Evolutionary conservation across 1,140 invertebrate genomes (phyloP), one percentile per base, ranked within the genome.

Genomic region (Mya arenaria): DNA sequence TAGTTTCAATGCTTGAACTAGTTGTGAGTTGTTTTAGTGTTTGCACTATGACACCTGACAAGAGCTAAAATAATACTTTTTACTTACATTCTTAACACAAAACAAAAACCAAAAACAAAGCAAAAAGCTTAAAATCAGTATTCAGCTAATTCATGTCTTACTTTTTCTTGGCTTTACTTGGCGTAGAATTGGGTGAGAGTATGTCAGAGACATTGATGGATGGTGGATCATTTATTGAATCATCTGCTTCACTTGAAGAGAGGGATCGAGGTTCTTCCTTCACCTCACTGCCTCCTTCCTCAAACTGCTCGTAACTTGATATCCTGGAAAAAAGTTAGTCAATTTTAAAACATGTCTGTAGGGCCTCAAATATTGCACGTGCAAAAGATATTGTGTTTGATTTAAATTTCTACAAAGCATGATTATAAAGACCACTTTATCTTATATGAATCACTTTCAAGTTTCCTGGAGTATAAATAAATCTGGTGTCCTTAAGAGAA

Each of bases 151-250:
- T 34, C 5, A 48, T 30, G 3, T 74, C 80, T 58, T 77, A 91
- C 90, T 86, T 88, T 87, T 88, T 90, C 84, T 90, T 91, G 13
- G 86, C 56, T 82, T 88, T 87, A 72, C 86, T 88, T n/a, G 86
- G 85, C 4, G 84, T 68, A 13, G 89, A 88, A 30, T 87, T 86
- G n/a, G 89, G 87, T 28, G 86, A 89, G 75, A 89, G 86, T 44
- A 89, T 85, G 41, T 87, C 88, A 15, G 86, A 82, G 15, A 75
- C 87, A 19, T 85, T 75, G 15, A 88, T 82, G 28, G 90, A 90
- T 36, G 82, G 83, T 8, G 89, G 88, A 28, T 88, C 88, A 23
- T 84, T 66, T 30, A 87, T 83, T 39, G 82, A 66, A 32, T 86
- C 86, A 8, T 84, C 85, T 25, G 44, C 85, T 25, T 89, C 87